Evolutionary conservation across 2,113 vertebrate species (phyloP), one percentile per base, ranked within the genome.

Genomic region (Malaclemys terrapin): DNA sequence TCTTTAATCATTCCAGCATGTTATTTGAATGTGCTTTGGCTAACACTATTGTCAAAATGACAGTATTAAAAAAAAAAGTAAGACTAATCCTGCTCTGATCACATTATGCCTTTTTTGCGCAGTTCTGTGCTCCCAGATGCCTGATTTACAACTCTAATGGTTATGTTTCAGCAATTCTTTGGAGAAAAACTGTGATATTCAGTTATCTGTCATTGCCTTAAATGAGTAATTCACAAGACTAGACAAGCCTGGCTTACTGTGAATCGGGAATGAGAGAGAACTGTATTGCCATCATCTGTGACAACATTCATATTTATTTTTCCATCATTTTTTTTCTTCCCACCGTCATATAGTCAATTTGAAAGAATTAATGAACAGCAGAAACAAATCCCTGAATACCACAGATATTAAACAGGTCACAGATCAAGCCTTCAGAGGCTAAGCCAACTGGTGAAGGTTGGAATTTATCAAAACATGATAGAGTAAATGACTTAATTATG

Each of bases 401-500:
- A 86, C 92, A 92, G 90, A 89, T 84, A 94, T 38, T 1, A 86
- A 89, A 76, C 65, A 93, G 94, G 89, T n/a, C 13, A 82, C 0
- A 2, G 83, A 93, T 82, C 83, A 25, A 88, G 45, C 45, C 87
- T 94, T 94, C 80, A 1, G 69, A 84, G 85, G 49, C 79, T 83
- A 91, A 94, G 91, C 93, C 91, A 94, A 91, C 0, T 17, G 88
- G 87, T 83, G 85, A 95, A 95, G 90, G 91, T 80, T 96, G 95
- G 96, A 96, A 96, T 96, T 96, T 93, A 96, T 96, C 95, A 96
- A 96, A 97, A 96, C 90, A 84, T 1, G 91, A 88, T 83, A 96
- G 95, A 94, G 96, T 96, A 96, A 97, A 96, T 88, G 79, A 22
- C 25, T 91, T 94, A 91, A 96, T 97, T 89, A 75, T 89, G 82